phyloP scores from a whole-genome alignment of 2,888 invertebrate species.

The Drosophila greeni region DNA sequence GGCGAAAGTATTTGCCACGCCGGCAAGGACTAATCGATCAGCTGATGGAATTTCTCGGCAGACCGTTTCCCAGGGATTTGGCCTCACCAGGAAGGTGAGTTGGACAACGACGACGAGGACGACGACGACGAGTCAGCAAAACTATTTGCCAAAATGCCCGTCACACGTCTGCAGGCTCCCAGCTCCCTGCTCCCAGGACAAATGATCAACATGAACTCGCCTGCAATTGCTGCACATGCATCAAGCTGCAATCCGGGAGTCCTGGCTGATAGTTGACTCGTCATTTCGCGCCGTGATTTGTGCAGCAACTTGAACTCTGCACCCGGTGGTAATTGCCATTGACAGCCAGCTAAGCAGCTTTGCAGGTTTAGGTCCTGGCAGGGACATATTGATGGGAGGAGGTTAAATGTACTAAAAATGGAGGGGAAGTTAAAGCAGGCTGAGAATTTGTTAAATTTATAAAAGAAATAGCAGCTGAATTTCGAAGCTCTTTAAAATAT shows the following conservation, averaged over 20 bases:
- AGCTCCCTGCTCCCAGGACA: constrained; percentile 53
- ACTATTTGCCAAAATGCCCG: constrained; percentile 68
- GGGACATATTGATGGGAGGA: neutral
- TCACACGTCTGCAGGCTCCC: constrained; percentile 33
- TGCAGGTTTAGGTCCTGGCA: constrained; percentile 1
- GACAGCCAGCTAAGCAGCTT: constrained; percentile 47
- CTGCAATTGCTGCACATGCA: constrained; percentile 53
- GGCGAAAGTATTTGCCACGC: constrained; percentile 57
- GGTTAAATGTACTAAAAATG: neutral
- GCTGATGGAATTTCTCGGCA: constrained; percentile 46
- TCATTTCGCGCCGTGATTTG: constrained; percentile 54
- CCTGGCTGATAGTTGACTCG: constrained; percentile 35
- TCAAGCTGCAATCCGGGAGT: constrained; percentile 36
- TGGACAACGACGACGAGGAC: constrained; percentile 8
- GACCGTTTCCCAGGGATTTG: constrained; percentile 32
- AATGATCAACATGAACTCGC: constrained; percentile 66
- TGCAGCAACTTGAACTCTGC: constrained; percentile 49
- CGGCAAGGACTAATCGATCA: constrained; percentile 66
- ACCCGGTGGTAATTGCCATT: constrained; percentile 57
- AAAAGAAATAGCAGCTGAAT: neutral
- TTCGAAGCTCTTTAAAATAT: too few relatives aligned
- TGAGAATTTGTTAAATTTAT: neutral
- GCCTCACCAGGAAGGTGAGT: constrained; percentile 50
- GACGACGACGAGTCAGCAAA: constrained; percentile 42
- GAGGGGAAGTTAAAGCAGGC: too few relatives aligned